Evolutionary conservation across 2,888 invertebrate species (phyloP), one percentile per base, ranked within the genome.

Genomic region (Polylopha cassiicola): DNA sequence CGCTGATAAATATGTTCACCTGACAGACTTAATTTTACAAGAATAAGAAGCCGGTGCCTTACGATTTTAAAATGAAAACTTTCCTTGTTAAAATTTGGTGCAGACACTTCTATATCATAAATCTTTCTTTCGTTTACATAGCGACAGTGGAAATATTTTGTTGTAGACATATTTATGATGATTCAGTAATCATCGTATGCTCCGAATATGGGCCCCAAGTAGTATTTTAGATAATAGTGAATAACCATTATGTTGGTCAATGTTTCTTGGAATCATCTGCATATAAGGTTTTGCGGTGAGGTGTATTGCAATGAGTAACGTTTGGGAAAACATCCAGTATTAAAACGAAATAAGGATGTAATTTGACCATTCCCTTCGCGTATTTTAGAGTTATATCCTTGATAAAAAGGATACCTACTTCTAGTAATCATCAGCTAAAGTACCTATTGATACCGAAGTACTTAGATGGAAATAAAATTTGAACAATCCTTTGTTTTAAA

Each of bases 1-100:
- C 17, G n/a, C 33, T 23, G 33, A 33, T 33, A 33, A 33, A 33
- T 24, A 33, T 33, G 33, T 33, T 17, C 24, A 24, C 33, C 24
- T 24, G 24, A 24, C 33, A 17, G 33, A 8, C 33, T 33, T 24
- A 11, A 24, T 24, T 33, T 33, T 11, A 16, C n/a, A 23, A 11
- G 8, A 17, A 11, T 23, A 16, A 17, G 33, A 24, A 16, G 11
- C 17, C 24, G 8, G 23, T 23, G 23, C 33, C 17, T 32, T 21
- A n/a, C n/a, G n/a, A n/a, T n/a, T n/a, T n/a, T n/a, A n/a, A 6
- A 17, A 32, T 8, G 23, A 32, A 16, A 32, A 23, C 23, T 15
- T 16, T 23, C 32, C n/a, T 23, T 11, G 9, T 10, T 8, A 9
- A 21, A 13, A 21, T 9, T 2, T 14, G 14, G 14, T 26, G n/a